phyloP scores from a whole-genome alignment of 2,113 vertebrate species.

The Spheniscus mendiculus region DNA sequence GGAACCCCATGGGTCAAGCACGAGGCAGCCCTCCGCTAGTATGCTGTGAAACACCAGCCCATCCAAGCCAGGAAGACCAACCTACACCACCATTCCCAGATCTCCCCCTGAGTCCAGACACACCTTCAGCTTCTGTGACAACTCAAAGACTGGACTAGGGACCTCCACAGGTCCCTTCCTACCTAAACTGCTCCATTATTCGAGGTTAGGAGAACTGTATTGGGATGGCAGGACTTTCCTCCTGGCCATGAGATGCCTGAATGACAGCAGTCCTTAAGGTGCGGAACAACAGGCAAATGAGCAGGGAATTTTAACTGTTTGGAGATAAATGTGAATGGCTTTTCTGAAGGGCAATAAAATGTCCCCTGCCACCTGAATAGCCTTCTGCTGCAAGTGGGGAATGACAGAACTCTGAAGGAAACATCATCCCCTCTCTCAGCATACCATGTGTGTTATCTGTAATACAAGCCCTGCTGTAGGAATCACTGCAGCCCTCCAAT shows the following conservation, averaged over 20 bases:
- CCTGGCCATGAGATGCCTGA: background rate
- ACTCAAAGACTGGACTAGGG: background rate
- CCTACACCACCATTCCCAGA: background rate
- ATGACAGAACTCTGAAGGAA: background rate
- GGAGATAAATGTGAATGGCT: background rate
- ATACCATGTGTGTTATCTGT: fast-evolving
- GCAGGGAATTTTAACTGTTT: background rate
- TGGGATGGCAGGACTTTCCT: background rate
- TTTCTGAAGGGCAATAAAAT: background rate
- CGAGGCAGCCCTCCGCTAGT: background rate
- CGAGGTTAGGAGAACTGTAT: background rate
- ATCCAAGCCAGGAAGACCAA: background rate
- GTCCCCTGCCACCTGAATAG: background rate
- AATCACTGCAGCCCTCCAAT: background rate
- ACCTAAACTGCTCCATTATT: background rate
- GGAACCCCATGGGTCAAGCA: background rate
- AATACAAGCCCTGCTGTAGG: background rate
- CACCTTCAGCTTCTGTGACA: background rate
- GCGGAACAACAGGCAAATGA: background rate
- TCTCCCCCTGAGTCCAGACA: background rate
- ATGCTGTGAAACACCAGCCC: background rate
- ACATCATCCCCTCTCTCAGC: background rate
- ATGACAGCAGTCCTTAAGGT: background rate
- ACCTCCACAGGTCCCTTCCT: background rate
- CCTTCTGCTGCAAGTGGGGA: background rate